phyloP scores from a whole-genome alignment of 2,888 invertebrate genomes.

The Lampropteryx suffumata region DNA sequence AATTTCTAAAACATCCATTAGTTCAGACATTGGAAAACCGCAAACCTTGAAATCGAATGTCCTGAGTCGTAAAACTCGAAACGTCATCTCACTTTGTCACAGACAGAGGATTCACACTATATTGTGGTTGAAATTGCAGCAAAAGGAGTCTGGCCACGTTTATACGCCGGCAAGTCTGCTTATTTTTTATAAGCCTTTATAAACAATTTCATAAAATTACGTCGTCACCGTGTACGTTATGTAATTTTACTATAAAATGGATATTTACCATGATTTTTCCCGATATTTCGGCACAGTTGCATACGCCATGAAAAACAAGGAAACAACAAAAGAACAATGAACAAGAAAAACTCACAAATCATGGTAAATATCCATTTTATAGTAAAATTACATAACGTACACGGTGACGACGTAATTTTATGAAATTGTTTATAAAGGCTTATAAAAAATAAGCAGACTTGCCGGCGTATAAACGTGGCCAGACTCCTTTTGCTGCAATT shows the following conservation, averaged over 20 bases:
- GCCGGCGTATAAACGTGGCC: not conserved
- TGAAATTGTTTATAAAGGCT: too few relatives aligned
- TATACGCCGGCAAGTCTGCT: not conserved
- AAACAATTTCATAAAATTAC: too few relatives aligned
- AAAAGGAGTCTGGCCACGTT: not conserved
- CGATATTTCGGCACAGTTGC: too few relatives aligned
- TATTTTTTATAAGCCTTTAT: not conserved
- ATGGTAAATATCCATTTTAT: too few relatives aligned
- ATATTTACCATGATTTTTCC: too few relatives aligned
- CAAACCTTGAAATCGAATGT: conserved; percentile 37
- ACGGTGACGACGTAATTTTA: too few relatives aligned
- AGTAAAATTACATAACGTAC: too few relatives aligned
- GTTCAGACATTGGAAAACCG: conserved; percentile 33
- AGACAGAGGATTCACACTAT: conserved; percentile 12
- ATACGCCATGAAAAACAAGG: too few relatives aligned
- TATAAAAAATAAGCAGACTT: not conserved
- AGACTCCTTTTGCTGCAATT: conserved; percentile 7
- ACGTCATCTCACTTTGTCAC: conserved; percentile 27
- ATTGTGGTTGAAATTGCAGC: conserved; percentile 12
- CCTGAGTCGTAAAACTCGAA: conserved; percentile 37
- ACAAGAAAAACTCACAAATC: too few relatives aligned
- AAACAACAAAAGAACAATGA: too few relatives aligned
- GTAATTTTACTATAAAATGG: too few relatives aligned
- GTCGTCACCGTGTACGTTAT: too few relatives aligned
- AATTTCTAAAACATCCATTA: conserved; percentile 33